These are phyloP conservation scores for Iphiclides podalirius DNA, from an alignment of 2,888 invertebrate species.

Conservation along the genomic window DNA sequence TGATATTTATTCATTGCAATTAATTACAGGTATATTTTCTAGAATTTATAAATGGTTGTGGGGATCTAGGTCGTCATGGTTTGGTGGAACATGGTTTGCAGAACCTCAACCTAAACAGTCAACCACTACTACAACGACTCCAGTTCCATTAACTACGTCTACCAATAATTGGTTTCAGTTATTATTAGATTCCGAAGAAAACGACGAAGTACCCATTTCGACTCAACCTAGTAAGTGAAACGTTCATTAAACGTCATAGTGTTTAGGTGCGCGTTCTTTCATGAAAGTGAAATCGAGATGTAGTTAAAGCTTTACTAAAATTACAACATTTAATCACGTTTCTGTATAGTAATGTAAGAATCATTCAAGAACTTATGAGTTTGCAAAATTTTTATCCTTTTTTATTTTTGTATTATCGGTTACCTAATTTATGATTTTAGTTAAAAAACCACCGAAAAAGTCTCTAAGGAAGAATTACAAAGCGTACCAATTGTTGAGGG, in stretches of 20 bases:
- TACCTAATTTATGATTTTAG: constrained; percentile 32
- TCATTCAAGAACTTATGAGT: background rate
- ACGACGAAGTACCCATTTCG: constrained; percentile 46
- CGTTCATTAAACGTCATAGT: background rate
- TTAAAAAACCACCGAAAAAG: constrained; percentile 58
- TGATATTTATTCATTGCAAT: no score
- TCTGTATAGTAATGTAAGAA: background rate
- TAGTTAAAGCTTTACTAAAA: background rate
- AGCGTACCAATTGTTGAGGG: constrained; percentile 76
- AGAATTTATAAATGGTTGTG: constrained; percentile 60
- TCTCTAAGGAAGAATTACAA: constrained; percentile 72
- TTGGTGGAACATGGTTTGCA: constrained; percentile 71
- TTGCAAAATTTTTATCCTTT: background rate
- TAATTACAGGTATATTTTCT: constrained; percentile 57
- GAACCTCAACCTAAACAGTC: constrained; percentile 41
- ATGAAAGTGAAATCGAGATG: constrained; percentile 18
- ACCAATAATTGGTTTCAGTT: constrained; percentile 63
- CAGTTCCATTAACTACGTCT: constrained; percentile 46
- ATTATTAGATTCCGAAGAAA: constrained; percentile 64
- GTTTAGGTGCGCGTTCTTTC: background rate
- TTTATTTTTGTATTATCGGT: background rate
- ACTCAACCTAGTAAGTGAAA: constrained; percentile 35
- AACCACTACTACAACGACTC: constrained; percentile 45
- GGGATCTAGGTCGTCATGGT: constrained; percentile 61
- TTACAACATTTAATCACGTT: background rate